These are phyloP conservation scores for Coracopsis vasa DNA, from an alignment of 2,113 vertebrate genomes.

Conservation along the genomic window DNA sequence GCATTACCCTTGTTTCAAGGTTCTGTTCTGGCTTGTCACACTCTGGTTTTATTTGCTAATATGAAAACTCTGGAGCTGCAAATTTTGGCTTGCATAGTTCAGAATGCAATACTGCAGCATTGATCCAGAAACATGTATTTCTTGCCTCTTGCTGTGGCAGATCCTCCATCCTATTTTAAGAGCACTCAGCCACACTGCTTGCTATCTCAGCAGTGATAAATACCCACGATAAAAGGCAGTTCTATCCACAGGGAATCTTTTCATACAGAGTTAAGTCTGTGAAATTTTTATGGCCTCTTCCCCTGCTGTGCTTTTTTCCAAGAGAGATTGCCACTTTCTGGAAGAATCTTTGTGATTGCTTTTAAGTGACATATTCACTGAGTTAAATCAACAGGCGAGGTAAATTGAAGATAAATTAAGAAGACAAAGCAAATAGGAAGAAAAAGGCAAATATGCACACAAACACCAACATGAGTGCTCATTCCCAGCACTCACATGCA, in stretches of 20 bases:
- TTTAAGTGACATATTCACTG: neutral
- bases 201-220: neutral
- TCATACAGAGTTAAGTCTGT: neutral
- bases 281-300: neutral
- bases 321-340: neutral
- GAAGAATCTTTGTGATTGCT: neutral
- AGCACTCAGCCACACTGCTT: neutral
- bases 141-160: neutral
- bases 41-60: neutral
- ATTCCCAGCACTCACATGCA: neutral
- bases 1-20: neutral
- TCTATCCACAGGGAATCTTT: neutral
- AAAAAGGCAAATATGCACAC: neutral
- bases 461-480: neutral
- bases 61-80: neutral
- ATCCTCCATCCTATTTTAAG: neutral
- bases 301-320: neutral
- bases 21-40: neutral
- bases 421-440: neutral
- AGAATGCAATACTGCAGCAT: neutral
- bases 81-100: neutral
- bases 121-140: neutral
- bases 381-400: neutral
- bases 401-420: neutral
- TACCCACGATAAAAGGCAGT: neutral